Conservation (phyloP, 2,888 invertebrate genomes). For the Prosopocoilus inquinatus region DNA sequence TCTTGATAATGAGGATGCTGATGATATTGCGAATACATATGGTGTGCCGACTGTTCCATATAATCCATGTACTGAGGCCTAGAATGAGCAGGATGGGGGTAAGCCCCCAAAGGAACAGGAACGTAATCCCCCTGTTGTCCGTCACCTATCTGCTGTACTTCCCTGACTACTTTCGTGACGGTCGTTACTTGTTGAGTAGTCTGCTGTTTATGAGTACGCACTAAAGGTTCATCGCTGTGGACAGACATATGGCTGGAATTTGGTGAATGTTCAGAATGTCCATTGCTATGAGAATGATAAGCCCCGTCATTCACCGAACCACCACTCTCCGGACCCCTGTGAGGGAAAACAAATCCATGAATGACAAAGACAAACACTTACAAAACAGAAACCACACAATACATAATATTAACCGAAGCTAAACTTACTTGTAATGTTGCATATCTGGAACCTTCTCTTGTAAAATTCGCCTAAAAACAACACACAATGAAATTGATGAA, state of each 20-base stretch:
- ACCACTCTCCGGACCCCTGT: slow-evolving; percentile 32
- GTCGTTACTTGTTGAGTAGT: slow-evolving; percentile 70
- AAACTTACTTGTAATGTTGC: slow-evolving; percentile 65
- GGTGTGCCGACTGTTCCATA: slow-evolving; percentile 50
- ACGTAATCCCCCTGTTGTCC: slow-evolving; percentile 56
- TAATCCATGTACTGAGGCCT: slow-evolving; percentile 53
- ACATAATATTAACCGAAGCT: not conserved
- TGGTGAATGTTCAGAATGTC: slow-evolving; percentile 64
- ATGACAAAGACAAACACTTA: not conserved
- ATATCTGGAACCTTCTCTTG: slow-evolving; percentile 63
- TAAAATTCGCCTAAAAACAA: slow-evolving; percentile 60
- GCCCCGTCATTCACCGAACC: slow-evolving; percentile 35
- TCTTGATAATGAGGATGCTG: slow-evolving; percentile 57
- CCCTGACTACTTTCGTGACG: slow-evolving; percentile 67
- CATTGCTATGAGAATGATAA: slow-evolving; percentile 59
- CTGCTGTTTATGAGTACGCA: slow-evolving; percentile 66
- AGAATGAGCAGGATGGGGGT: slow-evolving; percentile 42
- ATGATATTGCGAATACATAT: slow-evolving; percentile 53
- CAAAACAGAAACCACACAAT: not conserved
- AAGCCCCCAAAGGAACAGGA: slow-evolving; percentile 52
- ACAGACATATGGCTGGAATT: slow-evolving; percentile 57
- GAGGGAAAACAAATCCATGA: no score
- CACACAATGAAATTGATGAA: slow-evolving; percentile 27
- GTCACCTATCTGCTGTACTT: slow-evolving; percentile 60
- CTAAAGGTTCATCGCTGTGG: slow-evolving; percentile 55